phyloP scores from a whole-genome alignment of 2,113 vertebrate species.

The Callaeas wilsoni region DNA sequence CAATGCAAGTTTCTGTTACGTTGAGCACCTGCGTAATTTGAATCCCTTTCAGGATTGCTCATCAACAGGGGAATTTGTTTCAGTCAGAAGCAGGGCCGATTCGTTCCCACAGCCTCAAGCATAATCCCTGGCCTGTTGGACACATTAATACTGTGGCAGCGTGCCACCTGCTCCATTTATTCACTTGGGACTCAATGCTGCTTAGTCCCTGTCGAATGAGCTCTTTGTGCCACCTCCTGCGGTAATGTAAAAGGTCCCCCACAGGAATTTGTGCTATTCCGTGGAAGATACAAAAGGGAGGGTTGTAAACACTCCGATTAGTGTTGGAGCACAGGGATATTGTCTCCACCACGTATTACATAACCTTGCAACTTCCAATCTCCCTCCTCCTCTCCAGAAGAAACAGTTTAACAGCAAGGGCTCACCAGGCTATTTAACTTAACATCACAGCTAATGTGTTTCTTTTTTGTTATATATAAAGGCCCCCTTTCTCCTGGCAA shows the following conservation, averaged over 20 bases:
- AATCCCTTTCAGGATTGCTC: conserved; percentile 6
- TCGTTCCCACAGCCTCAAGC: conserved; percentile 19
- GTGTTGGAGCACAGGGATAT: conserved; percentile 11
- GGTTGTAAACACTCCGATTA: conserved; percentile 25
- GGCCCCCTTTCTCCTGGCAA: background rate
- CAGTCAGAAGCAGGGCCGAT: background rate
- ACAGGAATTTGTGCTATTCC: conserved; percentile 45
- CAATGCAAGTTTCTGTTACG: background rate
- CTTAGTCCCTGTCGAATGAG: conserved; percentile 17
- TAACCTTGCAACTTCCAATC: background rate
- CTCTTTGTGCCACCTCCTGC: conserved; percentile 36
- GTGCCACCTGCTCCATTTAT: conserved; percentile 39
- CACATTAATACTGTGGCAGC: background rate
- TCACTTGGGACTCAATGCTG: background rate
- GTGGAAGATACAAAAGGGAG: conserved; percentile 24
- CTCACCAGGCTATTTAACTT: background rate
- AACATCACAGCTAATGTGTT: background rate
- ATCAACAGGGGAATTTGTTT: conserved; percentile 11
- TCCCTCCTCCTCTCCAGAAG: background rate
- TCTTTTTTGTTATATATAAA: background rate
- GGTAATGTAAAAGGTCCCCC: background rate
- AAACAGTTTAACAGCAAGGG: background rate
- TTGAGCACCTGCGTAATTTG: conserved; percentile 25
- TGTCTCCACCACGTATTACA: background rate
- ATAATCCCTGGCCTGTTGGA: conserved; percentile 24